phyloP scores from a whole-genome alignment of 2,113 vertebrate genomes.

The Mellivora capensis region DNA sequence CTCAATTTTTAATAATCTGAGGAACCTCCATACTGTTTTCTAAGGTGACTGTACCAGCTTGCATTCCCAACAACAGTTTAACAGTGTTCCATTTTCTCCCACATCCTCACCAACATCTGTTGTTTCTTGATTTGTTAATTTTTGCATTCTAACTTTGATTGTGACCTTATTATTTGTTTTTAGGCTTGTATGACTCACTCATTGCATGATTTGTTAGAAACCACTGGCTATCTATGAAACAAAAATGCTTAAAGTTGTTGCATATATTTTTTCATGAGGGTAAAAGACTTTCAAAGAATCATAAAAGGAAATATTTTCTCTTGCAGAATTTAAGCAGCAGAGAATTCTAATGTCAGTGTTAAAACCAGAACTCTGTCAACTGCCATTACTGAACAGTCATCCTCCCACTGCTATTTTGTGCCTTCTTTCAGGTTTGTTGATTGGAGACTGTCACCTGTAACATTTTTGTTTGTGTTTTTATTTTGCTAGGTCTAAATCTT shows the following conservation, averaged over 20 bases:
- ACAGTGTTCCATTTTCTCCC: too few species aligned
- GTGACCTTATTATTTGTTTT: not conserved
- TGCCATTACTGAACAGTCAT: not conserved
- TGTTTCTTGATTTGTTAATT: too few species aligned
- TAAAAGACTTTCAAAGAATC: not conserved
- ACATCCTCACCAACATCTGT: too few species aligned
- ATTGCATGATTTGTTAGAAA: not conserved
- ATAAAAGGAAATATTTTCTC: not conserved
- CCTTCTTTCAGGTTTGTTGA: not conserved
- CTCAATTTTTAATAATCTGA: too few species aligned
- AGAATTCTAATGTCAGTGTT: not conserved
- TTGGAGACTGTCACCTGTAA: not conserved
- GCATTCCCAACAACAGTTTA: too few species aligned
- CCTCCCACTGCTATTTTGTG: not conserved
- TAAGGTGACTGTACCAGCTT: too few species aligned
- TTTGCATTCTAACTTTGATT: not conserved
- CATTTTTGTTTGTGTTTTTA: not conserved
- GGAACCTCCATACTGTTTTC: too few species aligned
- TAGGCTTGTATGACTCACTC: not conserved
- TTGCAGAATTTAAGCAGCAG: not conserved
- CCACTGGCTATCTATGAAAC: not conserved
- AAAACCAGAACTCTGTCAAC: not conserved
- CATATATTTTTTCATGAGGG: not conserved
- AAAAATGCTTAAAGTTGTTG: not conserved
- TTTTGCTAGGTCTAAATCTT: not conserved